phyloP scores from a whole-genome alignment of 2,888 invertebrate species.

The Netelia inedita region DNA sequence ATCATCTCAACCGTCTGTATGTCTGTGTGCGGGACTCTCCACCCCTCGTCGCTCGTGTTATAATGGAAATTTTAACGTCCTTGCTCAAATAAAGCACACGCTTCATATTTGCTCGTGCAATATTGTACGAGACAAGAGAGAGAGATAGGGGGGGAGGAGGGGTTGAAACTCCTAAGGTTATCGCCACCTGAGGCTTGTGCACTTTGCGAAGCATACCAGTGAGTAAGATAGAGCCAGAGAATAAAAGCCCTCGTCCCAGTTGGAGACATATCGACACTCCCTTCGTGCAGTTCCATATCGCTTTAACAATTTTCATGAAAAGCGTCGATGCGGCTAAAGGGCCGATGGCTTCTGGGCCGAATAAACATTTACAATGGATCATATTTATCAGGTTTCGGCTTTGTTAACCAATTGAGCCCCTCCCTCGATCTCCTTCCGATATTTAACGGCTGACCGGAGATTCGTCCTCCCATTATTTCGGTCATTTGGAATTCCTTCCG shows the following conservation, averaged over 20 bases:
- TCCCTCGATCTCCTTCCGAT: background rate
- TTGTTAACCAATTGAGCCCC: conserved; percentile 16
- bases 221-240: conserved; percentile 16
- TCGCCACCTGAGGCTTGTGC: conserved; percentile 36
- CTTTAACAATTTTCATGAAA: background rate
- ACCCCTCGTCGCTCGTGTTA: too few relatives aligned
- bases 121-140: conserved; percentile 10
- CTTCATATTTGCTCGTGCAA: conserved; percentile 42
- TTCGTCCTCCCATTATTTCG: background rate
- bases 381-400: conserved; percentile 8
- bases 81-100: conserved; percentile 35
- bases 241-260: conserved; percentile 12
- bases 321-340: background rate
- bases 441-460: conserved; percentile 44
- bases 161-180: conserved; percentile 27
- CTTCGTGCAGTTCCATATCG: background rate
- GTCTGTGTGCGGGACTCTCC: too few relatives aligned
- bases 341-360: background rate
- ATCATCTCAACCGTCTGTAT: too few relatives aligned
- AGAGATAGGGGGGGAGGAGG: background rate
- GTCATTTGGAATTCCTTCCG: conserved; percentile 25
- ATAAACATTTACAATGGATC: conserved; percentile 28
- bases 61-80: conserved; percentile 21
- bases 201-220: background rate
- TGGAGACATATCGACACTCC: background rate